Base-by-base conservation (phyloP, 2,888 invertebrate species). In the Hypolimnas misippus region DNA sequence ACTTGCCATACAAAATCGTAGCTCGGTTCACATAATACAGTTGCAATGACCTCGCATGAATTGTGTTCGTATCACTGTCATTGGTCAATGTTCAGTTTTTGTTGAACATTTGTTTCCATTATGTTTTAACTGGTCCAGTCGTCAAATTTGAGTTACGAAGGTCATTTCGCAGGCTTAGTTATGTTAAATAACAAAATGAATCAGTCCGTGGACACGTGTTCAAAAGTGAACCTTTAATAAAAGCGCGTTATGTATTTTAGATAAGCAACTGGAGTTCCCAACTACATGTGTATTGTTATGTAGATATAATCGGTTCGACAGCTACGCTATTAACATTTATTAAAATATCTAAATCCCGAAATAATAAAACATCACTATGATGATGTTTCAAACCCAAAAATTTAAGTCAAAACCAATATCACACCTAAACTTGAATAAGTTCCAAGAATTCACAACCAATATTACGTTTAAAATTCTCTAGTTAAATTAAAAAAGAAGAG, bases 51-150 rank as follows among this genome's bases (percentile, higher is more conserved):
- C 67, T 69, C 61, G 66, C 44, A 60, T 53, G 62, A 62, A 62
- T 65, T 35, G 49, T 59, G 61, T 54, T 49, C 31, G 25, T 62
- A 50, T 53, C 52, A 31, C 49, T 57, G 49, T 40, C 46, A 46
- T 38, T 66, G 58, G 44, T 35, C 61, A 63, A 64, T 69, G 65
- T 67, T 65, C 46, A 58, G 58, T 60, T 70, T 66, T 66, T 62
- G 52, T 63, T 46, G 21, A 52, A 42, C 60, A 56, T 53, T 59
- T 44, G 42, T 59, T 56, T 51, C 35, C 59, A 64, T 60, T 64
- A 60, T 60, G 59, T 58, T 63, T 54, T 58, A 16, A 55, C 54
- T 52, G 53, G 46, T 58, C 35, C 52, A 42, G 57, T 42, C 56
- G 51, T 60, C 59, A 64, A 51, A 52, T 63, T 64, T 52, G 63